These are phyloP conservation scores for Cygnus buccinator DNA, from an alignment of 2,113 vertebrate species.

Conservation along the genomic window DNA sequence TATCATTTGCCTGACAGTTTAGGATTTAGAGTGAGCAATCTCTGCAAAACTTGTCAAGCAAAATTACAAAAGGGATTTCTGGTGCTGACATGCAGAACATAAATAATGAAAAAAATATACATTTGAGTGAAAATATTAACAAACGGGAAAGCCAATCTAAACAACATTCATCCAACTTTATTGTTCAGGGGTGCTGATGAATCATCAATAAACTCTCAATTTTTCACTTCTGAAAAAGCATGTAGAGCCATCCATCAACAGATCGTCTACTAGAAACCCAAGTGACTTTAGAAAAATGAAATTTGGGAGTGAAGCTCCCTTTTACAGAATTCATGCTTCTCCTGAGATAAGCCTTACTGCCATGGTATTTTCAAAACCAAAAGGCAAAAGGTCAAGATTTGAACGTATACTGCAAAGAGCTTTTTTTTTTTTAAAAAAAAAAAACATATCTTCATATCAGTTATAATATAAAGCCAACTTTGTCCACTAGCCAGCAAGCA, in stretches of 20 bases:
- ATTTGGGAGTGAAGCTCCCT: background rate
- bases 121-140: background rate
- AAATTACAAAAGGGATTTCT: background rate
- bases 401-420: background rate
- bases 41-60: background rate
- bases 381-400: background rate
- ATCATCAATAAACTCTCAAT: background rate
- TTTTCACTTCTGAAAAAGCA: background rate
- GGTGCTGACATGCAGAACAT: background rate
- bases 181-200: background rate
- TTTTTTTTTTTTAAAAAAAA: background rate
- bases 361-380: background rate
- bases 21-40: background rate
- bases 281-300: background rate
- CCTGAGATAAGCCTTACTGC: background rate
- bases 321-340: background rate
- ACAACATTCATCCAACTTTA: background rate
- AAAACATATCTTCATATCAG: too few species aligned
- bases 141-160: background rate
- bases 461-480: background rate
- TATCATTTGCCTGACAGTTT: background rate
- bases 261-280: background rate
- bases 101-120: background rate
- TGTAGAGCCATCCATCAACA: background rate
- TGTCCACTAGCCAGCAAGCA: background rate